These are phyloP conservation scores for Pachyramphus minor DNA, from an alignment of 2,113 vertebrate genomes.

Conservation along the genomic window DNA sequence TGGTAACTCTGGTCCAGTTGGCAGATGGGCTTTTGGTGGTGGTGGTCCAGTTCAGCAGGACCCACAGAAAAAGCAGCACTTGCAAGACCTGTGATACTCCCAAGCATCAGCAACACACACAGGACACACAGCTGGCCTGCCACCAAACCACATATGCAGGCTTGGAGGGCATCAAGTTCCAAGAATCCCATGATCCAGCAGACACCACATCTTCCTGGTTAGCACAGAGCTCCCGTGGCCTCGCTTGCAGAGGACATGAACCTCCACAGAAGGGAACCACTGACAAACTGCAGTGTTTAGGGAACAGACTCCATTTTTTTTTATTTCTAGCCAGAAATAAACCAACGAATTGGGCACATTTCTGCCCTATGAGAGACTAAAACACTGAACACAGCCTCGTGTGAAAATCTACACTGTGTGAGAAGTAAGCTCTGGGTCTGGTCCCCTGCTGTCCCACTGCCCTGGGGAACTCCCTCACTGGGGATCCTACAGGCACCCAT, in stretches of 20 bases:
- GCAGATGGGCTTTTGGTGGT: background rate
- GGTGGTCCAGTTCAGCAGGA: background rate
- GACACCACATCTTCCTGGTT: background rate
- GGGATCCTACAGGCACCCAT: background rate
- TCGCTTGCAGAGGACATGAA: background rate
- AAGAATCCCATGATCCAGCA: background rate
- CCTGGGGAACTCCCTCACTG: background rate
- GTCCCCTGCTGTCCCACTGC: background rate
- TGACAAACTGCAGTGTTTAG: background rate
- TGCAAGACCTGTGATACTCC: background rate
- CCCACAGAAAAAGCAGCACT: background rate
- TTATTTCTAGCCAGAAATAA: background rate
- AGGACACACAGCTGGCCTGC: slow-evolving; percentile 1
- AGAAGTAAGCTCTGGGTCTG: background rate
- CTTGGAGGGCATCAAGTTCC: background rate
- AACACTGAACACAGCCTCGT: background rate
- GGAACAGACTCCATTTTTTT: fast-evolving
- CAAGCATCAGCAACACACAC: background rate
- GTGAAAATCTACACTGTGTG: background rate
- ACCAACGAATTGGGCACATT: background rate
- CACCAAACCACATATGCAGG: background rate
- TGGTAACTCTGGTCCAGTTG: background rate
- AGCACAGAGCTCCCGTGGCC: fast-evolving
- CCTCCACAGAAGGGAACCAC: background rate
- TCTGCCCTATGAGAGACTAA: background rate